Base-by-base conservation (phyloP, 2,888 invertebrate species). In the Trichopoda pennipes region DNA sequence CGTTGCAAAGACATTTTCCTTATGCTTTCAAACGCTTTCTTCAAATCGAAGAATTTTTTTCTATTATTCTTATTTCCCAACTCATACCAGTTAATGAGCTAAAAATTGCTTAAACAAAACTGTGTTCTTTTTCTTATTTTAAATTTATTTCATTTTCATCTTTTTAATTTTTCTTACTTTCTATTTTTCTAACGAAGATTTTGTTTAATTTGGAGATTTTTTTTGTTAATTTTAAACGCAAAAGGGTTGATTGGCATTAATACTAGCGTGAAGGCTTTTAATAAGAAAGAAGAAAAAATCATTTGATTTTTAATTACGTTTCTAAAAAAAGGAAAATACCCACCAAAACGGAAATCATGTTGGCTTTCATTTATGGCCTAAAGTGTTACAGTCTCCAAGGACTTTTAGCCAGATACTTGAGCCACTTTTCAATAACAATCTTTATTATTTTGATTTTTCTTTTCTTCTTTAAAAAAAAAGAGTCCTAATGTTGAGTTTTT, bases 241-340 rank as follows among this genome's bases (percentile, higher is more conserved):
- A 80, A 80, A 80, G 80, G 80, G 83, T 80, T 83, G 74, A 80
- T 75, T 79, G 80, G 73, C 42, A 79, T 64, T 64, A 75, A 79
- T 79, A 82, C 82, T 82, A 75, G 79, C 74, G 66, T 44, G 42
- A 28, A 23, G 51, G 42, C 69, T 80, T 16, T n/a, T 42, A 56
- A 49, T 21, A 16, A 38, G 51, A 44, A 16, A 16, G 55, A 60
- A 75, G 3, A 28, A 78, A 80, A 84, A 85, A 85, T 85, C 84
- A 85, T 84, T 85, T 85, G 85, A 85, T 85, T 85, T 85, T 85
- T 84, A 85, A 85, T 85, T 85, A 84, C 81, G 82, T 84, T 81
- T 32, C 69, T 51, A 28, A 63, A 69, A 38, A 35, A 38, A 6
- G 2, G 12, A 38, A 38, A 38, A 38, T 12, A 8, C 38, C 38